A percentile compares a stretch with the other conserved stretches of the same genome.
phyloP scores from a whole-genome alignment of 2,888 invertebrate genomes.

The Marronus borbonicus region DNA sequence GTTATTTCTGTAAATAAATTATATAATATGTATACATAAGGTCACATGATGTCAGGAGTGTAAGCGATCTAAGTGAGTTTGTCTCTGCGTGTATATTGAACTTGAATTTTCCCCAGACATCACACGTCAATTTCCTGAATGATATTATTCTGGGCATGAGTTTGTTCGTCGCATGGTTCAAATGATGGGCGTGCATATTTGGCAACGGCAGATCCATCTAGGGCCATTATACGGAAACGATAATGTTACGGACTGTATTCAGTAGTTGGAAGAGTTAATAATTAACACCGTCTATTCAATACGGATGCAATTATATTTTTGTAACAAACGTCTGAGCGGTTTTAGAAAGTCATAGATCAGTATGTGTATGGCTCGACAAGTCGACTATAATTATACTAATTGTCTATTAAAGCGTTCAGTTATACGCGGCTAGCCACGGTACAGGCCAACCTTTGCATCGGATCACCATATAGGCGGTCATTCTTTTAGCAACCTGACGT shows the following conservation, averaged over 20 bases:
- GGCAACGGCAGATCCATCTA: slow-evolving; percentile 22
- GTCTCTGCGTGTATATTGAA: background rate
- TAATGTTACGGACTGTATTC: slow-evolving; percentile 5
- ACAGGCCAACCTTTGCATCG: slow-evolving; percentile 53
- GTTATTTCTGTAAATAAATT: slow-evolving; percentile 23
- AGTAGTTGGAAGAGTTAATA: slow-evolving; percentile 36
- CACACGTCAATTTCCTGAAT: slow-evolving; percentile 51
- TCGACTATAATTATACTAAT: slow-evolving; percentile 57
- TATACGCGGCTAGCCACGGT: slow-evolving; percentile 44
- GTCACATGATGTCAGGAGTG: slow-evolving; percentile 2
- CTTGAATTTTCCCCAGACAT: slow-evolving; percentile 21
- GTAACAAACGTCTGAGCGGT: slow-evolving; percentile 52
- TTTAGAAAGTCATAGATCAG: slow-evolving; percentile 56
- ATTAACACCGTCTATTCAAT: slow-evolving; percentile 49
- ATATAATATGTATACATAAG: slow-evolving; percentile 20
- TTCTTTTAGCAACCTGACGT: slow-evolving; percentile 55
- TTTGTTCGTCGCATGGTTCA: slow-evolving; percentile 18
- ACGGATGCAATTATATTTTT: slow-evolving; percentile 57
- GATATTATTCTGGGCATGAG: slow-evolving; percentile 33
- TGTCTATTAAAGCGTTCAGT: slow-evolving; percentile 56
- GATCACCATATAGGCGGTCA: slow-evolving; percentile 52
- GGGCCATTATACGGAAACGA: slow-evolving; percentile 17
- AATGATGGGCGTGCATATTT: slow-evolving; percentile 18
- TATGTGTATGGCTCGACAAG: slow-evolving; percentile 51
- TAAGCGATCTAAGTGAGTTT: background rate